Conservation (phyloP, 2,113 vertebrate species). For the Otus sunia region DNA sequence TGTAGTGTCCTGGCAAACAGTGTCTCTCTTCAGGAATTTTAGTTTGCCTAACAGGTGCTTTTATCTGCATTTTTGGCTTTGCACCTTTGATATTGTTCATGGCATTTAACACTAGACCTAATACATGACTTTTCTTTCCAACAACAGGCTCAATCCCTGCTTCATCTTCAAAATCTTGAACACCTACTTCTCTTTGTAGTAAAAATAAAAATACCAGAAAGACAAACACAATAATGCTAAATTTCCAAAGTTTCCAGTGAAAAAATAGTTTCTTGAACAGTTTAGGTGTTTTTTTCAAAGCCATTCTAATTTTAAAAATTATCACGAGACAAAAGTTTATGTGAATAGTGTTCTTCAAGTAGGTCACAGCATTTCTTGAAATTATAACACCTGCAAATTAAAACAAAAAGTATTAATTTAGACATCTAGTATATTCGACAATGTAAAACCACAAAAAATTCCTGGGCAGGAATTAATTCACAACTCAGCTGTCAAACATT, state of each 20-base stretch:
- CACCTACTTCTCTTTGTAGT: constrained; percentile 93
- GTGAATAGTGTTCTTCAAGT: constrained; percentile 49
- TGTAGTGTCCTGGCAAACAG: constrained; percentile 90
- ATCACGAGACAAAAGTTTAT: constrained; percentile 18
- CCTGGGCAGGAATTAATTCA: not conserved
- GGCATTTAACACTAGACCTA: constrained; percentile 90
- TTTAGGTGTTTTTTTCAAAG: constrained; percentile 77
- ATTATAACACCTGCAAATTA: constrained; percentile 62
- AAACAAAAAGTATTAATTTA: constrained; percentile 27
- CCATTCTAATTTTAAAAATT: constrained; percentile 78
- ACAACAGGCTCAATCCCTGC: constrained; percentile 80
- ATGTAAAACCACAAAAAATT: not conserved
- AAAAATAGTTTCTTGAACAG: constrained; percentile 76
- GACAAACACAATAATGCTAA: constrained; percentile 82
- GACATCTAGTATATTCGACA: not conserved
- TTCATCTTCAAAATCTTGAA: constrained; percentile 83
- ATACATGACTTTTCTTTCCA: constrained; percentile 85
- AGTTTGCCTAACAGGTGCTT: constrained; percentile 84
- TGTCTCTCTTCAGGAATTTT: constrained; percentile 61
- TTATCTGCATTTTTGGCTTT: constrained; percentile 98
- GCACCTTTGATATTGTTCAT: constrained; percentile 92
- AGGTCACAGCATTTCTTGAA: constrained; percentile 60
- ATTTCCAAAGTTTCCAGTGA: constrained; percentile 81
- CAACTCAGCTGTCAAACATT: not conserved
- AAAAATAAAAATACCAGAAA: constrained; percentile 92